phyloP scores from a whole-genome alignment of 1,140 invertebrate species.

The Drosophila santomea region DNA sequence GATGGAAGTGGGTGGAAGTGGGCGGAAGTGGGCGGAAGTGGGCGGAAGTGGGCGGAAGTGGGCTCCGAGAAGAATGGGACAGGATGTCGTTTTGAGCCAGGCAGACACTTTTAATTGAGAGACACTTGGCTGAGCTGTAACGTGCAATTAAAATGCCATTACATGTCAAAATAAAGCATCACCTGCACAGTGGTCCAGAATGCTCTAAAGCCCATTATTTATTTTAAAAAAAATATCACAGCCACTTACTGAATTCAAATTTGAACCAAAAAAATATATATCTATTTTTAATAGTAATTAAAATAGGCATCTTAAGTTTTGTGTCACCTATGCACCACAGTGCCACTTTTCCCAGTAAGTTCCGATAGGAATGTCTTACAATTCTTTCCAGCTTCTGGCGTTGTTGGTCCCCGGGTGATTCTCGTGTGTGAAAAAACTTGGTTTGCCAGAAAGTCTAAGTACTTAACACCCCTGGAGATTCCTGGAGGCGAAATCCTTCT shows the following conservation, averaged over 20 bases:
- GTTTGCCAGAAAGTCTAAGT: conserved; percentile 19
- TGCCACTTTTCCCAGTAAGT: conserved; percentile 19
- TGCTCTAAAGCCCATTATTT: background rate
- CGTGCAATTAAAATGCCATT: conserved; percentile 81
- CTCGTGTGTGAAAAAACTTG: background rate
- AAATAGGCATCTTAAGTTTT: background rate
- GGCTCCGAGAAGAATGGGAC: background rate
- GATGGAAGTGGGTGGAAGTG: too few relatives aligned
- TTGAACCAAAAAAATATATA: too few relatives aligned
- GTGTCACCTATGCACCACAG: conserved; percentile 6
- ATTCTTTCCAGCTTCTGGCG: conserved; percentile 10
- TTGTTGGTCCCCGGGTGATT: background rate
- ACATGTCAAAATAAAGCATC: conserved; percentile 63
- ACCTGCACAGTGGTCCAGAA: conserved; percentile 18
- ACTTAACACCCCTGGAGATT: conserved; percentile 18
- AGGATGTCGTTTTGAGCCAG: conserved; percentile 62
- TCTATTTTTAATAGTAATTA: too few relatives aligned
- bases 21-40: background rate
- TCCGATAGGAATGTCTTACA: conserved; percentile 24
- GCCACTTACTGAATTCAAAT: background rate
- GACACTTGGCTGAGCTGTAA: conserved; percentile 74
- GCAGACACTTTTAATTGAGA: conserved; percentile 82
- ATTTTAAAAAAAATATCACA: background rate
- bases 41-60: background rate
- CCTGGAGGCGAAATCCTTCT: conserved; percentile 6